Evolutionary conservation across 2,797 vertebrate species (phyloP).

Genomic region (Protosalanx chinensis): DNA sequence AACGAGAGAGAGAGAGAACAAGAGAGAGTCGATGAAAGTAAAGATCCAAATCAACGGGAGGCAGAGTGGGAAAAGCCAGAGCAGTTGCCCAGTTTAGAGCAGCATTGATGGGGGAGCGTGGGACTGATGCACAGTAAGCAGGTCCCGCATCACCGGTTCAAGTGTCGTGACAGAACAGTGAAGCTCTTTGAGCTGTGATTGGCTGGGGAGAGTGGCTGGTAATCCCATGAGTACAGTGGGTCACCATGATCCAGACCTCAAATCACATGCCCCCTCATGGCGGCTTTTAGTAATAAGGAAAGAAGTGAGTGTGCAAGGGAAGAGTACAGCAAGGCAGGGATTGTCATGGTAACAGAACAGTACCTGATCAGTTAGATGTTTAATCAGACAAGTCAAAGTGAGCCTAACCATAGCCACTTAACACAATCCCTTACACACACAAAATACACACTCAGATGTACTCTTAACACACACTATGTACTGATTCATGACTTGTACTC

Average conservation of each 20-base stretch:
- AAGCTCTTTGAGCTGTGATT: not conserved
- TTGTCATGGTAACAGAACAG: not conserved
- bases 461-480: too few species aligned
- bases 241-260: not conserved
- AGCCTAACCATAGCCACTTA: not conserved
- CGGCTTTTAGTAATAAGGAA: conserved; percentile 11
- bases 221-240: not conserved
- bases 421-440: not conserved
- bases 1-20: not conserved
- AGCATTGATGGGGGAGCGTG: not conserved
- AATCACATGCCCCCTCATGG: conserved; percentile 11
- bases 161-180: not conserved
- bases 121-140: not conserved
- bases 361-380: not conserved
- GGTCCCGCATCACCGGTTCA: not conserved
- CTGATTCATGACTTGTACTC: too few species aligned
- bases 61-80: not conserved
- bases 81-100: not conserved
- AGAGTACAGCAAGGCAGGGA: not conserved
- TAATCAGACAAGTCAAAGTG: not conserved
- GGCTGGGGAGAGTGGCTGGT: not conserved
- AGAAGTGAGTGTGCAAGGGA: not conserved
- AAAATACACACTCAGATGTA: conserved; percentile 3
- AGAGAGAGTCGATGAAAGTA: not conserved
- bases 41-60: not conserved